Evolutionary conservation across 2,113 vertebrate genomes (phyloP).

Genomic region (Rattus rattus): DNA sequence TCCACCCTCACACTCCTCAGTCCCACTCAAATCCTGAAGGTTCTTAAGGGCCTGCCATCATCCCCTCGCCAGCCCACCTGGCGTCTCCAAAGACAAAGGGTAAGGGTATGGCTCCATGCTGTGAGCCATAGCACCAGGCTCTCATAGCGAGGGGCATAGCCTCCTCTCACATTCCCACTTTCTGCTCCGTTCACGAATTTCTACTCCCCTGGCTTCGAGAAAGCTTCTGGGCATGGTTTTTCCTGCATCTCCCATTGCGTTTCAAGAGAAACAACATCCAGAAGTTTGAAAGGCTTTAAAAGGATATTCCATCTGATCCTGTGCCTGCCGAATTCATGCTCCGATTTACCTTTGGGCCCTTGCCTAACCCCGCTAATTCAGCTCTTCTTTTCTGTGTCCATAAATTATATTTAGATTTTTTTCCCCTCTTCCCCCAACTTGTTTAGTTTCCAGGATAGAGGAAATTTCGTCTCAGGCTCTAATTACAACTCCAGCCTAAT

Average conservation of each 20-base stretch:
- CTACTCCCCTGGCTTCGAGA: neutral
- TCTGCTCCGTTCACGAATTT: neutral
- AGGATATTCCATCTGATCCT: conserved; percentile 77
- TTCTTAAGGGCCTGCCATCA: conserved; percentile 49
- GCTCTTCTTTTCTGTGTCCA: conserved; percentile 68
- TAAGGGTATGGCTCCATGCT: neutral
- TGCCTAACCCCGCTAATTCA: conserved; percentile 70
- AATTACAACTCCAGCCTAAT: conserved; percentile 40
- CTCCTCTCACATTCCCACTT: neutral
- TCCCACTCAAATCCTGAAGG: conserved; percentile 47
- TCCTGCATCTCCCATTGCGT: conserved; percentile 65
- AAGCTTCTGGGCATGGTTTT: conserved; percentile 54
- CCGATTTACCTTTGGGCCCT: conserved; percentile 73
- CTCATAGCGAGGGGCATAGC: neutral
- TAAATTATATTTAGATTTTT: conserved; percentile 61
- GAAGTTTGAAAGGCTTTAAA: conserved; percentile 66
- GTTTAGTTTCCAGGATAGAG: conserved; percentile 67
- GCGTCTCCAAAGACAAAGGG: conserved; percentile 37
- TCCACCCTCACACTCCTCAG: neutral
- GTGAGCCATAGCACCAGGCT: too few relatives aligned
- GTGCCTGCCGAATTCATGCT: conserved; percentile 62
- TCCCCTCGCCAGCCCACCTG: neutral
- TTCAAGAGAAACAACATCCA: conserved; percentile 77
- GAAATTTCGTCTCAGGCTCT: conserved; percentile 56
- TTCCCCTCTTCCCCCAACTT: conserved; percentile 31